Conservation (phyloP, 1,140 invertebrate genomes). For the Papilio polytes region DNA sequence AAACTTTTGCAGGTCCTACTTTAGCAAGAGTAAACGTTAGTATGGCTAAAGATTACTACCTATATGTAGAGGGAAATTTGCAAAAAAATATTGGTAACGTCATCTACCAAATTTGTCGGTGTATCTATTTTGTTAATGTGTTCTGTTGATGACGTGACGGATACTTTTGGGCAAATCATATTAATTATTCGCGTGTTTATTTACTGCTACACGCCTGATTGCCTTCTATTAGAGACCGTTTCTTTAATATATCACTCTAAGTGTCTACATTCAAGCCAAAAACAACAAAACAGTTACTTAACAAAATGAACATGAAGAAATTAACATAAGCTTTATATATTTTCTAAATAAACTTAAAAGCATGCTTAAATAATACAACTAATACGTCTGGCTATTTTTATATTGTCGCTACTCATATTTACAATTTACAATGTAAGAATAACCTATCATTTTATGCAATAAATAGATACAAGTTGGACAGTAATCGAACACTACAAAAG, state of each 20-base stretch:
- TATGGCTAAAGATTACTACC: background rate
- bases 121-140: too few species aligned
- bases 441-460: conserved; percentile 9
- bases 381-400: background rate
- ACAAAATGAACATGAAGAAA: background rate
- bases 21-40: background rate
- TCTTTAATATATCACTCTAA: background rate
- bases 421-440: conserved; percentile 16
- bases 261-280: background rate
- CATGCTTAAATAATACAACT: background rate
- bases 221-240: background rate
- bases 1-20: background rate
- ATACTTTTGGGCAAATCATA: too few species aligned
- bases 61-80: too few species aligned
- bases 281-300: background rate
- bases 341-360: background rate
- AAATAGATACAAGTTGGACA: conserved; percentile 14
- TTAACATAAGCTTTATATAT: background rate
- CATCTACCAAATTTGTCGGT: too few species aligned
- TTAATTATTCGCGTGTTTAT: background rate
- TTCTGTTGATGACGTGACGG: too few species aligned
- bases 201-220: background rate
- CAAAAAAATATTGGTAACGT: too few species aligned
- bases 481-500: conserved; percentile 13
- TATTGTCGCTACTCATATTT: conserved; percentile 15